Evolutionary conservation across 2,113 vertebrate species (phyloP), one percentile per base, ranked within the genome.

Genomic region (Nestor notabilis): DNA sequence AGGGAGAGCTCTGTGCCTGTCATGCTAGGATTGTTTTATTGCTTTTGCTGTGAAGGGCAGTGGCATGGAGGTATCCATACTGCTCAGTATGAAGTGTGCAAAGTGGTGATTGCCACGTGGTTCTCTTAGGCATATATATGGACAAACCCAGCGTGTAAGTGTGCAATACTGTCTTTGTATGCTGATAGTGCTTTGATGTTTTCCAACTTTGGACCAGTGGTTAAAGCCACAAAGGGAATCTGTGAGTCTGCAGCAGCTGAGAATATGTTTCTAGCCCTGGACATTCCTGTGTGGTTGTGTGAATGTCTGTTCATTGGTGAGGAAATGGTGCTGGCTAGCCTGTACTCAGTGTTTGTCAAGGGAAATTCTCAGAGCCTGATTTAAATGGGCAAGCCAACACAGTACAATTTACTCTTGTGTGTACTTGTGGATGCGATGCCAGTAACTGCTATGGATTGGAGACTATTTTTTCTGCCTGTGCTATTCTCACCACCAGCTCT

Each of bases 1-100:
- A 82, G 93, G 80, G 60, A 71, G 76, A 87, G 55, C 76, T 94
- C 88, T 87, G 80, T 83, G 90, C 78, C 78, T 95, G 74, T 93
- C 86, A 80, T 63, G 71, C 50, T 75, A 4, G 24, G 60, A 71
- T 43, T 74, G 68, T 72, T 95, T 96, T 90, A 90, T 79, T 78
- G 85, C 91, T 84, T 75, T 75, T 78, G 12, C 89, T 61, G 68
- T 64, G 55, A 63, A 44, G 50, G 63, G 31, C 78, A 69, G 50
- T 71, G 70, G 78, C 6, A 6, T 8, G n/a, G 9, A 71, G 78
- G 60, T 88, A 43, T 75, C 89, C 18, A 2, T 29, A 18, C 29
- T 76, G 60, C 61, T 87, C 56, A 29, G 18, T 39, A 2, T 50
- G 25, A 33, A 69, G 75, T 16, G 10, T 74, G 44, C 47, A 65